Percentiles rank a stretch among this genome's conserved stretches.
Evolutionary conservation across 2,113 vertebrate species (phyloP).

Genomic region (Hymenochirus boettgeri): DNA sequence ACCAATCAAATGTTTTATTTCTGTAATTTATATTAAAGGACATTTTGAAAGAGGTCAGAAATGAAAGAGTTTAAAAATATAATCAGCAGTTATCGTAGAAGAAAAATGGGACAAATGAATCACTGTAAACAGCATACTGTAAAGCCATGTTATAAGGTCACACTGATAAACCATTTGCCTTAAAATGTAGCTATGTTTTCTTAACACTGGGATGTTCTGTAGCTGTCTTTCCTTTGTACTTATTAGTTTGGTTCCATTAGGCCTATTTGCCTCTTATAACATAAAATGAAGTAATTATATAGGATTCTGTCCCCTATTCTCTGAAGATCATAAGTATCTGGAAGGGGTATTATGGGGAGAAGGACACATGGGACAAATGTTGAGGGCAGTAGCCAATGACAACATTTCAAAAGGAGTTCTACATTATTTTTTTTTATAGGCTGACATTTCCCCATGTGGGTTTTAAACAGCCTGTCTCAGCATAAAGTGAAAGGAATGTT

Average conservation of each 20-base stretch:
- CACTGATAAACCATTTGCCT: background rate
- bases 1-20: background rate
- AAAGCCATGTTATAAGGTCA: constrained; percentile 8
- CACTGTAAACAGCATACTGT: background rate
- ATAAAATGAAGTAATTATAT: background rate
- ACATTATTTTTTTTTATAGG: constrained; percentile 29
- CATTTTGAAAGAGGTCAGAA: constrained; percentile 2
- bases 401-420: constrained; percentile 17
- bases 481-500: constrained; percentile 21
- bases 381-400: background rate
- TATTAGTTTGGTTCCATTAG: too few relatives aligned
- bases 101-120: background rate
- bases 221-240: background rate
- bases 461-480: constrained; percentile 20
- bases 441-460: constrained; percentile 23
- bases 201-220: background rate
- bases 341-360: constrained; percentile 7
- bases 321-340: constrained; percentile 7
- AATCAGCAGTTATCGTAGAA: background rate
- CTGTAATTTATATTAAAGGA: constrained; percentile 6
- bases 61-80: background rate
- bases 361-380: constrained; percentile 12
- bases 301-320: constrained; percentile 10
- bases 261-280: too few relatives aligned
- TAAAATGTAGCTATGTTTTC: background rate